phyloP scores from a whole-genome alignment of 2,113 vertebrate species.

The Mobula hypostoma region DNA sequence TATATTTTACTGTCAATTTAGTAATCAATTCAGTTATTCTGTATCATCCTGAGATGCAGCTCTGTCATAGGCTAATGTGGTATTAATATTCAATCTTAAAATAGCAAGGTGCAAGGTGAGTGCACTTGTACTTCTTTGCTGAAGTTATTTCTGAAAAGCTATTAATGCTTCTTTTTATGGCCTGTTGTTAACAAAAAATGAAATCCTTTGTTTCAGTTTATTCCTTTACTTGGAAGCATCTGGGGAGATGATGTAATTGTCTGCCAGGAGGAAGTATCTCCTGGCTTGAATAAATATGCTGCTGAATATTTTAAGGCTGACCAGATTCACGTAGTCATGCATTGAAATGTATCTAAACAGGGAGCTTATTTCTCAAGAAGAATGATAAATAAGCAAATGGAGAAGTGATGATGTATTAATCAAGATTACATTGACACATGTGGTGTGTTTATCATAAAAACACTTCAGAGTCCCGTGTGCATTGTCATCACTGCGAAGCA shows the following conservation, averaged over 20 bases:
- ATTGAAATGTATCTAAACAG: neutral
- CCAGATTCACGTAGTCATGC: neutral
- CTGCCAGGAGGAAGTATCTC: constrained; percentile 4
- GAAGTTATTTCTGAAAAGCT: neutral
- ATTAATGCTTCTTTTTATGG: no score
- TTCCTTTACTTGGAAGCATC: neutral
- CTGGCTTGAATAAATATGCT: neutral
- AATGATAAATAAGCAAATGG: neutral
- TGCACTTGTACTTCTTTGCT: neutral
- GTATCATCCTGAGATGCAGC: neutral
- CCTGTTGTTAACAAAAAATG: neutral
- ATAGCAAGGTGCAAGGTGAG: neutral
- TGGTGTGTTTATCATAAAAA: no score
- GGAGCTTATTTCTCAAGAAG: neutral
- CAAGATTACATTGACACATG: neutral
- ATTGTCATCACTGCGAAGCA: no score
- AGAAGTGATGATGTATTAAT: neutral
- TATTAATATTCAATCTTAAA: neutral
- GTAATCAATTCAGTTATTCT: no score
- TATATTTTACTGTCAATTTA: neutral
- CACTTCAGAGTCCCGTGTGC: no score
- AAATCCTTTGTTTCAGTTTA: neutral
- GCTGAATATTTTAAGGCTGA: neutral
- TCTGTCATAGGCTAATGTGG: neutral
- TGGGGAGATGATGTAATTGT: neutral